phyloP scores from a whole-genome alignment of 2,888 invertebrate genomes.

The Parapristionchus giblindavisi region DNA sequence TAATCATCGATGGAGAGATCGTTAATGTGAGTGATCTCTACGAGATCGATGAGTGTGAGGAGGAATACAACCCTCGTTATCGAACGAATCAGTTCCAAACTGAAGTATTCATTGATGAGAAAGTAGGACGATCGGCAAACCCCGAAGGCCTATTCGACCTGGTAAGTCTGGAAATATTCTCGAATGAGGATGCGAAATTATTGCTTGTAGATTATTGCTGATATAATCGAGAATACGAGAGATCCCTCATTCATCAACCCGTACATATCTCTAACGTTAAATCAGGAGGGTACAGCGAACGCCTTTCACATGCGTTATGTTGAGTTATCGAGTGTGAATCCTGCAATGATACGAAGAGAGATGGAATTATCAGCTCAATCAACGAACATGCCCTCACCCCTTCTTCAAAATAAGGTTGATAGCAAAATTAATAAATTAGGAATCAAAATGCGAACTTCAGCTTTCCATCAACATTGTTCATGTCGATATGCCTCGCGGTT shows the following conservation, averaged over 20 bases:
- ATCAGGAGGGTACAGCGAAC: background rate
- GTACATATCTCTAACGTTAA: background rate
- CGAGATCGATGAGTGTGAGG: background rate
- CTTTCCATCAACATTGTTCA: background rate
- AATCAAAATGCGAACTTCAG: background rate
- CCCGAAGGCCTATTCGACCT: background rate
- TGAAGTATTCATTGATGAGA: background rate
- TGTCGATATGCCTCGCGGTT: background rate
- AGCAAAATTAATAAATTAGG: background rate
- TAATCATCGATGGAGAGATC: slow-evolving; percentile 8
- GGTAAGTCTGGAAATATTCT: background rate
- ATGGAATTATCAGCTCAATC: background rate
- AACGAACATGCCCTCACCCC: background rate
- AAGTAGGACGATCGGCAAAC: background rate
- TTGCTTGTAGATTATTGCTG: background rate
- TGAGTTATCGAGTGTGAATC: background rate
- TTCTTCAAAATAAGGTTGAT: background rate
- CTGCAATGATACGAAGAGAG: background rate
- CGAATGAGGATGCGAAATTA: background rate
- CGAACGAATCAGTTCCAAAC: background rate
- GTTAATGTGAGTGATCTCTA: background rate
- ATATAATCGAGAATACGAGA: background rate
- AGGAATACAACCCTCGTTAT: background rate
- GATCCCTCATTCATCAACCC: background rate
- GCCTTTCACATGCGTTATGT: background rate